Conservation (phyloP, 2,888 invertebrate genomes). For the Atrina japonica region DNA sequence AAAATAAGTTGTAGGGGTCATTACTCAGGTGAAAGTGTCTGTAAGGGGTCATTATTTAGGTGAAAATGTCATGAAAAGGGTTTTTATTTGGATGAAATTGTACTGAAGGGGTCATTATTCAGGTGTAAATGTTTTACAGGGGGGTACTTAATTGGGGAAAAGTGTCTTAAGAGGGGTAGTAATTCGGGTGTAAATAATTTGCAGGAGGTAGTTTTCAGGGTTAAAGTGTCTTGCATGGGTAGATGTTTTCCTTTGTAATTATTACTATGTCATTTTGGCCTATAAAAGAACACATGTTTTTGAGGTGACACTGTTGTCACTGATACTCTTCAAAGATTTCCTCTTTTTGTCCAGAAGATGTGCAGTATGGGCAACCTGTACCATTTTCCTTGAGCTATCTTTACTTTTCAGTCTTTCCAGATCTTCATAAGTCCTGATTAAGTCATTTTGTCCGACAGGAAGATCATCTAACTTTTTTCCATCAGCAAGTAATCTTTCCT, state of each 20-base stretch:
- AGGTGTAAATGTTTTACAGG: too few species aligned
- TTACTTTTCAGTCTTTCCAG: slow-evolving; percentile 13
- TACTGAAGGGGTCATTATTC: not conserved
- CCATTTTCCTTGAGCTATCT: slow-evolving; percentile 11
- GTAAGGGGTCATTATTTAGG: too few species aligned
- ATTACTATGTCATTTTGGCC: not conserved
- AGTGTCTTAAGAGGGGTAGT: too few species aligned
- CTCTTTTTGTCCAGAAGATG: slow-evolving; percentile 17
- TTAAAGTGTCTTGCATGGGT: not conserved
- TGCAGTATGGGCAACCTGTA: slow-evolving; percentile 17
- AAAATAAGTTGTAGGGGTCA: too few species aligned
- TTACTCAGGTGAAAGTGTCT: too few species aligned
- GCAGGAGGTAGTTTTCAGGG: too few species aligned
- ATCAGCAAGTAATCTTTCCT: slow-evolving; percentile 46
- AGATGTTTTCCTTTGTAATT: not conserved
- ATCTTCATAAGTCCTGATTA: slow-evolving; percentile 54
- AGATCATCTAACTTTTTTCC: slow-evolving; percentile 58
- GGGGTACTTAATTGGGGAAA: too few species aligned
- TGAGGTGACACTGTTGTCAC: not conserved
- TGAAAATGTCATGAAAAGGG: too few species aligned
- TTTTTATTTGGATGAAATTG: too few species aligned
- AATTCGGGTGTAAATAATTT: too few species aligned
- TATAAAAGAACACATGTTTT: slow-evolving; percentile 36
- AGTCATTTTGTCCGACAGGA: slow-evolving; percentile 48
- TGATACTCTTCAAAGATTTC: not conserved